Evolutionary conservation across 1,140 invertebrate species (phyloP), one percentile per base, ranked within the genome.

Genomic region (Ceratoteleas bidentatus): DNA sequence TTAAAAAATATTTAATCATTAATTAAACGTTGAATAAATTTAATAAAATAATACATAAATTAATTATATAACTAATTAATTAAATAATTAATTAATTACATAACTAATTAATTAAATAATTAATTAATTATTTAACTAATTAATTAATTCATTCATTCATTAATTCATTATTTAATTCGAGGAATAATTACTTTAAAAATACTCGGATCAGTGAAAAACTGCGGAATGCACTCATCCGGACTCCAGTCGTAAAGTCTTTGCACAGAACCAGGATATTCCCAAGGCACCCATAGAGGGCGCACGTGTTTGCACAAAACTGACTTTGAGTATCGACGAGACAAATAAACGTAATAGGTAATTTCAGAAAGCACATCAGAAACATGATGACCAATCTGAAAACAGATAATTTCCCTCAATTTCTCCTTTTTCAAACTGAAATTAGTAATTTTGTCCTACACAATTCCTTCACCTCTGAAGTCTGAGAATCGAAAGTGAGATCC

Each of bases 331-430:
- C 93, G 92, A 65, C 98, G 92, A 2, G 98, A 97, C 92, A 97
- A 95, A 90, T 99, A 99, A 1, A 99, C 97, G 90, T 98, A 99
- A 88, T 98, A 99, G 0, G 98, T 99, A 56, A 99, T 99, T 89
- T 99, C 97, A 0, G 98, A 98, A 11, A 99, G 92, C 38, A 99
- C 95, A 88, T 99, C 98, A 0, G 98, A 97, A 2, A 99, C 96
- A 89, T 99, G 98, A 92, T 99, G 98, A 0, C 98, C 96, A 47
- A 95, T 93, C 92, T 94, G 8, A 6, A 79, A 72, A 62, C 15
- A 6, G 13, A n/a, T 13, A 49, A 49, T 49, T 49, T 2, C 6
- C 2, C 38, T 6, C 38, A 40, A 40, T 2, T 24, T 24, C 24
- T 40, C 6, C 0, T 40, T 40, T 40, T 40, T 40, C 8, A 40